Conservation (phyloP, 2,797 vertebrate species). For the Lithobates pipiens region DNA sequence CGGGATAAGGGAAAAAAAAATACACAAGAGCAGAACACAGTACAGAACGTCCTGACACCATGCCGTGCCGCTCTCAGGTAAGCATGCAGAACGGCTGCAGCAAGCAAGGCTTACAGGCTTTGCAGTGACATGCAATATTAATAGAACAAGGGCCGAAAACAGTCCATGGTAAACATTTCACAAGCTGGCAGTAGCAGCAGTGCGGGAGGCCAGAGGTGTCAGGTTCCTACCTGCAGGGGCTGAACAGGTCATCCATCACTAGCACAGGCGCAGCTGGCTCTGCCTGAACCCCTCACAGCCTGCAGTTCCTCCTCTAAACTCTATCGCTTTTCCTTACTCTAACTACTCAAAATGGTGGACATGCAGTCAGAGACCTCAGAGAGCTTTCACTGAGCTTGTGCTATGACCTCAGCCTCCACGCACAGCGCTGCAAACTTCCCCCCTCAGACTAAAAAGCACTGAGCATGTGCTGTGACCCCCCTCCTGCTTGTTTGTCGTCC, state of each 20-base stretch:
- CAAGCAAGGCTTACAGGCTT: conserved; percentile 56
- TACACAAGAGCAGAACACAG: neutral
- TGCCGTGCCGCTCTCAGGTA: conserved; percentile 57
- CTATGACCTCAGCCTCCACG: conserved; percentile 97
- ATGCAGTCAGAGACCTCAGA: conserved; percentile 84
- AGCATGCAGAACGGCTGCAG: conserved; percentile 47
- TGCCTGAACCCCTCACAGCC: conserved; percentile 66
- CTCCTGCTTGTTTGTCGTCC: conserved; percentile 57
- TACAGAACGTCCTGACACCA: conserved; percentile 57
- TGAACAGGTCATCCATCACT: conserved; percentile 95
- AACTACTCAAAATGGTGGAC: conserved; percentile 98
- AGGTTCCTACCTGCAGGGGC: conserved; percentile 94
- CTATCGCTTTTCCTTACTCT: conserved; percentile 82
- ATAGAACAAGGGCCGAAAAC: conserved; percentile 48
- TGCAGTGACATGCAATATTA: conserved; percentile 68
- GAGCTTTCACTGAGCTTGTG: conserved; percentile 93
- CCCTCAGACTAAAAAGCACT: conserved; percentile 86
- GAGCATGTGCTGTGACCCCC: conserved; percentile 98
- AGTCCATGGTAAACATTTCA: conserved; percentile 66
- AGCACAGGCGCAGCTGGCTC: conserved; percentile 80
- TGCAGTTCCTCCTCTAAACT: conserved; percentile 68
- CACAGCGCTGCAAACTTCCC: conserved; percentile 87
- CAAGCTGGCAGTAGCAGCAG: conserved; percentile 66
- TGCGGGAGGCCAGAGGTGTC: conserved; percentile 71
- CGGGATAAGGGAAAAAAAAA: neutral